Conservation (phyloP, 2,888 invertebrate genomes). For the Gastrophysa polygoni region DNA sequence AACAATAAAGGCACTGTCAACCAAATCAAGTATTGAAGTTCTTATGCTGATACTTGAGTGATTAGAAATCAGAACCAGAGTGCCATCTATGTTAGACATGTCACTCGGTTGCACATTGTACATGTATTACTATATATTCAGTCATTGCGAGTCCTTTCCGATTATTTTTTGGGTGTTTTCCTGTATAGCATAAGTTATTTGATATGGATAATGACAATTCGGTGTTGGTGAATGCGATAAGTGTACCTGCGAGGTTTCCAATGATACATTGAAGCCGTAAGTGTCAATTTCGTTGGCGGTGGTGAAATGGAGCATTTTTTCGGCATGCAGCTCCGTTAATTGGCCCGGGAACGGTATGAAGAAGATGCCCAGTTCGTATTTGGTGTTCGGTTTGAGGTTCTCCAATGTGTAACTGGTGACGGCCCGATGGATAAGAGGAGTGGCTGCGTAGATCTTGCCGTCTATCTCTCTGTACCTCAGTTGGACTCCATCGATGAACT, state of each 20-base stretch:
- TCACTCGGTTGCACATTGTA: too few species aligned
- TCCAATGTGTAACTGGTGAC: constrained; percentile 79
- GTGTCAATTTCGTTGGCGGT: constrained; percentile 77
- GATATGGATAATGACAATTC: too few species aligned
- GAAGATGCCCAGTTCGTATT: constrained; percentile 83
- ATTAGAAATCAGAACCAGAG: too few species aligned
- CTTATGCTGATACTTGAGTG: too few species aligned
- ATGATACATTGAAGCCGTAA: constrained; percentile 80
- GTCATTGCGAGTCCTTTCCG: too few species aligned
- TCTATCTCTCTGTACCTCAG: constrained; percentile 83
- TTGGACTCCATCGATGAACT: constrained; percentile 87
- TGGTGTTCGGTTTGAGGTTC: constrained; percentile 76
- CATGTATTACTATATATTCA: too few species aligned
- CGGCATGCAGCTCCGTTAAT: constrained; percentile 77
- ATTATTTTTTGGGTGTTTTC: too few species aligned
- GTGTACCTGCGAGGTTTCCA: constrained; percentile 71
- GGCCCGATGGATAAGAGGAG: constrained; percentile 83
- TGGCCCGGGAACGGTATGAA: constrained; percentile 84
- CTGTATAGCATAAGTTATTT: too few species aligned
- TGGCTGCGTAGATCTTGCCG: constrained; percentile 82
- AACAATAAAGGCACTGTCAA: too few species aligned
- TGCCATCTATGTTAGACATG: too few species aligned
- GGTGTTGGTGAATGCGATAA: too few species aligned
- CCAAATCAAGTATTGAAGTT: too few species aligned
- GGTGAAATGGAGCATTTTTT: constrained; percentile 71